A percentile compares a stretch with the other conserved stretches of the same genome.
phyloP scores from a whole-genome alignment of 2,797 vertebrate genomes.

The Tauraco hartlaubi region DNA sequence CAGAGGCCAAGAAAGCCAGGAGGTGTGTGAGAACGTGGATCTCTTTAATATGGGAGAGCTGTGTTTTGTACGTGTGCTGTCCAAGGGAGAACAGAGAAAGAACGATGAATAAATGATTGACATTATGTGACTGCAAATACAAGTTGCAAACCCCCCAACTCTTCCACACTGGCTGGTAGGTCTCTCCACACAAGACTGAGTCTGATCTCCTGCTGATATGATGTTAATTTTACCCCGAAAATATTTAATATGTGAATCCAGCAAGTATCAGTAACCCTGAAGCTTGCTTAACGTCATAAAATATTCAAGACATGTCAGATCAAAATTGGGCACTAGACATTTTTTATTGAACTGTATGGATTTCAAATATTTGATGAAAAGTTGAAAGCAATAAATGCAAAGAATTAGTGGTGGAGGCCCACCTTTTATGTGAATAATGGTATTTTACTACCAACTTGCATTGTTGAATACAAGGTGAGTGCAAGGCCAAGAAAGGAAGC shows the following conservation, averaged over 20 bases:
- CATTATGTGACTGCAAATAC: background rate
- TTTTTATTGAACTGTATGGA: background rate
- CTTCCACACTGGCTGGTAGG: background rate
- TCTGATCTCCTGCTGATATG: background rate
- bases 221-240: background rate
- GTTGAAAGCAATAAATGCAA: background rate
- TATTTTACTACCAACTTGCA: background rate
- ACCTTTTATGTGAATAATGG: background rate
- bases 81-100: background rate
- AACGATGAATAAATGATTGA: background rate
- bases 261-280: background rate
- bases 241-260: background rate
- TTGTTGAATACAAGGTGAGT: background rate
- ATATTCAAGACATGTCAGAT: background rate
- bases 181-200: background rate
- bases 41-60: background rate
- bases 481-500: background rate
- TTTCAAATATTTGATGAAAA: background rate
- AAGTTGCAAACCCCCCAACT: background rate
- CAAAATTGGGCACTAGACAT: background rate
- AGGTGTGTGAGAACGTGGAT: fast-evolving
- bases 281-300: background rate
- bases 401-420: background rate
- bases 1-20: background rate
- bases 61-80: fast-evolving